These are phyloP conservation scores for Crocodylus rhombifer DNA, from an alignment of 2,797 vertebrate species.

Conservation along the genomic window DNA sequence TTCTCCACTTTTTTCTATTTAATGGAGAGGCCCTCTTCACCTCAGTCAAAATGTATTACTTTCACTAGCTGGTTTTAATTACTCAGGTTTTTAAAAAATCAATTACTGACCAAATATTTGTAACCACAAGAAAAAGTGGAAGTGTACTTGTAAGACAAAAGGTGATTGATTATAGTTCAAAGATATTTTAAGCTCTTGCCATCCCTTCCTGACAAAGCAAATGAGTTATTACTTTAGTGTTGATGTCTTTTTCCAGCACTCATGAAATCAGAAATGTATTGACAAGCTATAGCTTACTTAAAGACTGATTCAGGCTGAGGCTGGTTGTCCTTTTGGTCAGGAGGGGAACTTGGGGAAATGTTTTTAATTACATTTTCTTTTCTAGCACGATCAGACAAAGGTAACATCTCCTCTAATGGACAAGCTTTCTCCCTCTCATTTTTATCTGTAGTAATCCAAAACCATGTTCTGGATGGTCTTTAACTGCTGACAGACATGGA, in stretches of 20 bases:
- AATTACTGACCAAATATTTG: neutral
- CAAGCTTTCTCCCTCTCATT: neutral
- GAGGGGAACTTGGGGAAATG: neutral
- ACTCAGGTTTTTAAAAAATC: constrained; percentile 5
- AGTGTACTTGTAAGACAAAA: neutral
- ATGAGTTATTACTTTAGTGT: constrained; percentile 20
- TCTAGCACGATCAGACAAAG: neutral
- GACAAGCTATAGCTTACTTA: neutral
- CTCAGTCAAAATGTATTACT: neutral
- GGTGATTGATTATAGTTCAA: constrained; percentile 7
- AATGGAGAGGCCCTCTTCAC: neutral
- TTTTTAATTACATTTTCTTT: neutral
- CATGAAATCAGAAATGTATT: constrained; percentile 17
- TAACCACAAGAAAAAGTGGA: neutral
- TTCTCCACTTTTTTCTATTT: neutral
- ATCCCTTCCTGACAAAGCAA: constrained; percentile 22
- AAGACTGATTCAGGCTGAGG: constrained; percentile 1
- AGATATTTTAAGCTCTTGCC: constrained; percentile 21
- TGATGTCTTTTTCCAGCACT: constrained; percentile 12
- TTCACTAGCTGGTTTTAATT: constrained; percentile 25
- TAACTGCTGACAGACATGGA: no score
- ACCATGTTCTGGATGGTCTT: no score
- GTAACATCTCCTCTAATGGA: neutral
- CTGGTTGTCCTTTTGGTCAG: neutral
- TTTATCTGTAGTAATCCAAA: neutral